A percentile compares a stretch with the other conserved stretches of the same genome.
Evolutionary conservation across 2,113 vertebrate genomes (phyloP).

Genomic region (Mesitornis unicolor): DNA sequence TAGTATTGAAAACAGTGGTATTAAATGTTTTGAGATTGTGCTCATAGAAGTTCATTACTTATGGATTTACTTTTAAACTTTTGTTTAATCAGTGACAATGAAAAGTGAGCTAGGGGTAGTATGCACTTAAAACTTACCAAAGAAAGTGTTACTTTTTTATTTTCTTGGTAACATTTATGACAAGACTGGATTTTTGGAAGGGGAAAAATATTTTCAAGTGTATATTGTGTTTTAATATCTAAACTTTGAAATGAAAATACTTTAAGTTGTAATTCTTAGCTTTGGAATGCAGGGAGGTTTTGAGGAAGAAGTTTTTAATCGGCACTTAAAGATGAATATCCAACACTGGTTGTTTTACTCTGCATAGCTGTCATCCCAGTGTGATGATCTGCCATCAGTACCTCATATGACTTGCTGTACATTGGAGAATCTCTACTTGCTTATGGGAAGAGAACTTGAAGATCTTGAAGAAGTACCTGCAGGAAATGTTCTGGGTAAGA

Average conservation of each 20-base stretch:
- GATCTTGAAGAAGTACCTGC: conserved; percentile 88
- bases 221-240: neutral
- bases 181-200: neutral
- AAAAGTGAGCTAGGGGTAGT: neutral
- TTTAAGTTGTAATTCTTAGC: neutral
- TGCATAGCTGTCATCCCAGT: conserved; percentile 78
- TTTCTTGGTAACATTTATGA: neutral
- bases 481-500: conserved; percentile 91
- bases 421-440: conserved; percentile 85
- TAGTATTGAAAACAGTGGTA: neutral
- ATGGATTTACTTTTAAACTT: neutral
- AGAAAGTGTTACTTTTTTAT: neutral
- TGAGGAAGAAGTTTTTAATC: neutral
- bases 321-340: neutral
- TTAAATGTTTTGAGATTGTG: neutral
- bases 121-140: neutral
- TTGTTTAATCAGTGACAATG: neutral
- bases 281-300: neutral
- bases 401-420: conserved; percentile 85
- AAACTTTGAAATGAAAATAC: neutral
- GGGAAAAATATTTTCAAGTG: neutral
- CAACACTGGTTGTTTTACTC: neutral
- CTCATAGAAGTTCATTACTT: neutral
- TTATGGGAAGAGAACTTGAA: conserved; percentile 94
- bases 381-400: conserved; percentile 68